Conservation (phyloP, 2,888 invertebrate genomes). For the Steromphala cineraria region DNA sequence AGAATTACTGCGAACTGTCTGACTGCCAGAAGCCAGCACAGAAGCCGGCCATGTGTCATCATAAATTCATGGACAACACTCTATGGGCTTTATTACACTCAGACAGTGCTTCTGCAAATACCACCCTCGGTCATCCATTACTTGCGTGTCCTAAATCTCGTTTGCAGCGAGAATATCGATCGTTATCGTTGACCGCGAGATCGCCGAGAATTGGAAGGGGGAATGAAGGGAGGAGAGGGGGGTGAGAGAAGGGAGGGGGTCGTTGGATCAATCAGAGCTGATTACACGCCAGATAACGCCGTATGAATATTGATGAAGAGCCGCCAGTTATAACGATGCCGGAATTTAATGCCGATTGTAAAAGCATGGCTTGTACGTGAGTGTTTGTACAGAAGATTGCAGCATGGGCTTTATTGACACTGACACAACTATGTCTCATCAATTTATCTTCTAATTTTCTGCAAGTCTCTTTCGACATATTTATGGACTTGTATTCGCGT, state of each 20-base stretch:
- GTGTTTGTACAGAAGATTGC: neutral
- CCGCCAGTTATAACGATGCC: neutral
- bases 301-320: slow-evolving; percentile 1
- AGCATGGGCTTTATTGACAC: neutral
- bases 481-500: no score
- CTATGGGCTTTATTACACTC: neutral
- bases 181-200: no score
- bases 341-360: neutral
- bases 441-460: no score
- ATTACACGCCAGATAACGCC: neutral
- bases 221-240: no score
- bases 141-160: neutral
- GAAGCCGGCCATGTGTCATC: neutral
- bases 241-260: no score
- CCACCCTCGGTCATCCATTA: neutral
- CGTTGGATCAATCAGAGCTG: neutral
- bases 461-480: no score
- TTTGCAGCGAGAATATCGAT: no score
- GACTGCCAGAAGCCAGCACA: no score
- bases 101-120: neutral
- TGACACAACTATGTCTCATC: no score
- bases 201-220: no score
- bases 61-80: neutral
- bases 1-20: no score
- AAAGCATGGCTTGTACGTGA: neutral